Evolutionary conservation across 2,797 vertebrate genomes (phyloP).

Genomic region (Dicrostonyx torquatus): DNA sequence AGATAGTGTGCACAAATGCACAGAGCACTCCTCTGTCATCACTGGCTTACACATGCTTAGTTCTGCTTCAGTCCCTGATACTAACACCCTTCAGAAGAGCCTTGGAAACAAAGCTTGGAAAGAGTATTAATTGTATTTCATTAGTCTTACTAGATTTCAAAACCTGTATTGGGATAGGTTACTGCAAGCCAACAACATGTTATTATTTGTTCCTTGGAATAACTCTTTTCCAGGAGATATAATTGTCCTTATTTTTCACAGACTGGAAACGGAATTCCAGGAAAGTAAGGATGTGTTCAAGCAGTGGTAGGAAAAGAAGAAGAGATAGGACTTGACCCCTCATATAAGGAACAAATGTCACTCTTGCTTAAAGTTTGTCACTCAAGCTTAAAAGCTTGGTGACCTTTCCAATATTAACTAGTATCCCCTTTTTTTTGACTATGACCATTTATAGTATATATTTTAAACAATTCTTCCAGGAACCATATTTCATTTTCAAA

Average conservation of each 20-base stretch:
- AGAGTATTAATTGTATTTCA: background rate
- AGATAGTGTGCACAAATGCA: background rate
- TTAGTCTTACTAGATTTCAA: slow-evolving; percentile 4
- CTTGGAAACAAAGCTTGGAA: background rate
- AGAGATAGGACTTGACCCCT: background rate
- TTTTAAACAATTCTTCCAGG: background rate
- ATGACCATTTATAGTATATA: background rate
- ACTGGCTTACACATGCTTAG: background rate
- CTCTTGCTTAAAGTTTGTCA: background rate
- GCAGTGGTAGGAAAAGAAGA: background rate
- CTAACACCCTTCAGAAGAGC: background rate
- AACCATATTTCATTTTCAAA: background rate
- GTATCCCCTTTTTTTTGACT: background rate
- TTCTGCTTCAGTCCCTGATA: slow-evolving; percentile 16
- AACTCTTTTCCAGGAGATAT: background rate
- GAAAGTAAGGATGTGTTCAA: slow-evolving; percentile 14
- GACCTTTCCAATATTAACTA: slow-evolving; percentile 18
- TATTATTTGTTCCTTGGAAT: background rate
- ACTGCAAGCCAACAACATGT: background rate
- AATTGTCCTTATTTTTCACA: background rate
- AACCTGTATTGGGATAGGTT: background rate
- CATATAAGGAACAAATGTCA: slow-evolving; percentile 39
- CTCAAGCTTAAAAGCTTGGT: background rate
- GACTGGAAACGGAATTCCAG: background rate
- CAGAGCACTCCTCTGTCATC: background rate